phyloP scores from a whole-genome alignment of 2,113 vertebrate species.

The Nibea coibor region DNA sequence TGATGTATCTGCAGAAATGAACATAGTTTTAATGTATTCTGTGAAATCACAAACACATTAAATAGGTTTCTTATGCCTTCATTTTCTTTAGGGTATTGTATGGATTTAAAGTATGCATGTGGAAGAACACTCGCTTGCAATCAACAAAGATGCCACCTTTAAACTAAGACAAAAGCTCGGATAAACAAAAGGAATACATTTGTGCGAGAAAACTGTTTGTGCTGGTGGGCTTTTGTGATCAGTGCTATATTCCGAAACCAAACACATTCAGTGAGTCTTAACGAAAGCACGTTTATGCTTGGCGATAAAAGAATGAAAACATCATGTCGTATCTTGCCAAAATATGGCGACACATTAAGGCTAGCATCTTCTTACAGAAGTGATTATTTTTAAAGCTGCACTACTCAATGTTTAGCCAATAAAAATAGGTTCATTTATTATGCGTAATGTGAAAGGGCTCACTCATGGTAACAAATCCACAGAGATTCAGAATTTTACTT shows the following conservation, averaged over 20 bases:
- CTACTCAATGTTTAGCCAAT: not conserved
- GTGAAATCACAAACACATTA: not conserved
- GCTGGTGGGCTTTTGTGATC: not conserved
- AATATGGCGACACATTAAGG: conserved; percentile 4
- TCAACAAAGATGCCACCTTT: not conserved
- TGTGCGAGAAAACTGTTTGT: not conserved
- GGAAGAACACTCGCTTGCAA: not conserved
- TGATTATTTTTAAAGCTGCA: not conserved
- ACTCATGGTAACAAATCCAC: not conserved
- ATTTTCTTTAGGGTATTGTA: not conserved
- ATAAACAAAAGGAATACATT: not conserved
- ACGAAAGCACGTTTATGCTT: not conserved
- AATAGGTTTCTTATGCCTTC: not conserved
- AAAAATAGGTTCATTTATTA: not conserved
- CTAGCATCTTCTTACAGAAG: not conserved
- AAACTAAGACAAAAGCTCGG: not conserved
- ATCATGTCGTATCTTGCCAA: not conserved
- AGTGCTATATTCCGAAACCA: not conserved
- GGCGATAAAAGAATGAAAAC: not conserved
- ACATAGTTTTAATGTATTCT: not conserved
- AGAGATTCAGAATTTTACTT: not conserved
- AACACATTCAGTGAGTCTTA: not conserved
- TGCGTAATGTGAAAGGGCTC: not conserved
- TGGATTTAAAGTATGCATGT: not conserved
- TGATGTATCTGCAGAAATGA: not conserved